A percentile compares a stretch with the other conserved stretches of the same genome.
phyloP scores from a whole-genome alignment of 1,140 invertebrate species.

The Drosophila serrata region DNA sequence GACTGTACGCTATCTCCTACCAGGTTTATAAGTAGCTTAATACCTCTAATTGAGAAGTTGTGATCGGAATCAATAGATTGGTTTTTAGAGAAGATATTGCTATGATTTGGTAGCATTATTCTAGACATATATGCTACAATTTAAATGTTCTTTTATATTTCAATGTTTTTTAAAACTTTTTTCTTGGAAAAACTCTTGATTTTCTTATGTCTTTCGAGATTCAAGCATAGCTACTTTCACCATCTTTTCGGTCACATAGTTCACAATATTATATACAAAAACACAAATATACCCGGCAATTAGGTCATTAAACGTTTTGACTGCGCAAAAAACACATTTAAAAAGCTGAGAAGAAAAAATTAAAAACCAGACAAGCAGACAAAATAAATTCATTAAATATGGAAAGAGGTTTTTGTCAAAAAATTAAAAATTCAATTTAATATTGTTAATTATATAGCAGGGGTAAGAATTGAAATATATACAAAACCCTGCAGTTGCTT shows the following conservation, averaged over 20 bases:
- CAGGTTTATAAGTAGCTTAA: not conserved
- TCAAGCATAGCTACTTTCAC: slow-evolving; percentile 52
- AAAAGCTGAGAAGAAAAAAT: not conserved
- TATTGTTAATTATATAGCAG: slow-evolving; percentile 8
- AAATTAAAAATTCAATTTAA: slow-evolving; percentile 34
- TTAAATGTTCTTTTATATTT: not conserved
- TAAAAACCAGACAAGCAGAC: slow-evolving; percentile 3
- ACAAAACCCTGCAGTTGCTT: not conserved
- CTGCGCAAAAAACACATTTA: slow-evolving; percentile 30
- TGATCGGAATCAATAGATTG: not conserved
- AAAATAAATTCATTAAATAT: slow-evolving; percentile 19
- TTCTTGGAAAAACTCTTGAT: slow-evolving; percentile 10
- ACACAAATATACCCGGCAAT: slow-evolving; percentile 48
- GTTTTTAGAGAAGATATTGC: not conserved
- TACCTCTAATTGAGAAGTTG: not conserved
- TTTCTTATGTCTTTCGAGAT: not conserved
- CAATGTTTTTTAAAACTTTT: not conserved
- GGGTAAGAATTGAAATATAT: not conserved
- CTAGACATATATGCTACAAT: not conserved
- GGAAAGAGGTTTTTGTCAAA: slow-evolving; percentile 13
- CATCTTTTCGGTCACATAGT: slow-evolving; percentile 25
- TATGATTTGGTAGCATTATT: not conserved
- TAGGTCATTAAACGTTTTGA: slow-evolving; percentile 55
- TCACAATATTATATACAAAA: slow-evolving; percentile 38
- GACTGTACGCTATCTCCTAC: not conserved